Evolutionary conservation across 2,797 vertebrate species (phyloP).

Genomic region (Lophotriccus pileatus): DNA sequence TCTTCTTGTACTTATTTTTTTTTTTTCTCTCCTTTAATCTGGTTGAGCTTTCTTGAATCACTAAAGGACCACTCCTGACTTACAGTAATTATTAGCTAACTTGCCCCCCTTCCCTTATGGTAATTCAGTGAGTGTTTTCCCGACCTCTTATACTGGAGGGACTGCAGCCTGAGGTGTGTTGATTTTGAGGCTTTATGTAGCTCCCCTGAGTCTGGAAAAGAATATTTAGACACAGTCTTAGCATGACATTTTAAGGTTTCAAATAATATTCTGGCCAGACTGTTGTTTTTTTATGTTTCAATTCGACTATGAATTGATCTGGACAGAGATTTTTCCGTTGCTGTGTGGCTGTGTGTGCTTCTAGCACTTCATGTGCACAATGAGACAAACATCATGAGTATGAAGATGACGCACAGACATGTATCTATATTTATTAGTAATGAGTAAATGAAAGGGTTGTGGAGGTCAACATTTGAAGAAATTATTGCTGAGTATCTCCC

Average conservation of each 20-base stretch:
- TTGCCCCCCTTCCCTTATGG: fast-evolving
- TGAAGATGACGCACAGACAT: neutral
- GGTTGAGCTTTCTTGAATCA: neutral
- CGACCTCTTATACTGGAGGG: neutral
- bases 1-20: neutral
- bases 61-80: neutral
- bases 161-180: neutral
- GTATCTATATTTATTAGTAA: neutral
- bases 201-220: neutral
- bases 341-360: fast-evolving
- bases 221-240: neutral
- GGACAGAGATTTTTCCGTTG: neutral
- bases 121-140: neutral
- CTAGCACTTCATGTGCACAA: neutral
- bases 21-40: neutral
- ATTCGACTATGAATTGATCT: neutral
- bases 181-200: neutral
- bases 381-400: neutral
- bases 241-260: neutral
- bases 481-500: neutral
- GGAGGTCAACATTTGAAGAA: neutral
- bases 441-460: neutral
- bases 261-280: neutral
- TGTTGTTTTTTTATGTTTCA: neutral
- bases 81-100: neutral